A percentile compares a stretch with the other conserved stretches of the same genome.
phyloP scores from a whole-genome alignment of 2,888 invertebrate genomes.

The Electrophaes corylata region DNA sequence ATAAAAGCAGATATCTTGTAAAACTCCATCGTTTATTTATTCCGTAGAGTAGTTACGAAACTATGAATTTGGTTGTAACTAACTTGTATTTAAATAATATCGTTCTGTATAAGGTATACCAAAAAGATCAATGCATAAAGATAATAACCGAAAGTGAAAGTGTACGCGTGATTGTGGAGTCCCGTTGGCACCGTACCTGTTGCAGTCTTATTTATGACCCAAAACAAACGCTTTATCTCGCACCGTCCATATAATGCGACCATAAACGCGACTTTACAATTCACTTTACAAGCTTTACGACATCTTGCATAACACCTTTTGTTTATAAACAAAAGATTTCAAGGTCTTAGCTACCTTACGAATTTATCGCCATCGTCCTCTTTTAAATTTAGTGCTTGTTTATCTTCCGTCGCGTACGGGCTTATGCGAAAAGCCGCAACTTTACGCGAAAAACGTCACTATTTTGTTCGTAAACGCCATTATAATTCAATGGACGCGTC shows the following conservation, averaged over 20 bases:
- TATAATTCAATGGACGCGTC: conserved; percentile 58
- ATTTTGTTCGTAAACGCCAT: conserved; percentile 40
- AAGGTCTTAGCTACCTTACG: conserved; percentile 69
- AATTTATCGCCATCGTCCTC: conserved; percentile 47
- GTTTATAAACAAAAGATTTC: conserved; percentile 82
- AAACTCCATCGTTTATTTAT: no score
- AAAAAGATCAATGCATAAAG: conserved; percentile 68
- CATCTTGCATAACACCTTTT: conserved; percentile 80
- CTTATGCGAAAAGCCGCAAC: conserved; percentile 36
- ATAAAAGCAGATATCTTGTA: no score
- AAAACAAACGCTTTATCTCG: conserved; percentile 84
- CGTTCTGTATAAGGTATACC: conserved; percentile 24
- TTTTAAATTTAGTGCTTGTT: conserved; percentile 63
- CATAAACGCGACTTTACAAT: conserved; percentile 75
- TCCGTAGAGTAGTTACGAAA: background rate
- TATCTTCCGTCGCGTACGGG: conserved; percentile 57
- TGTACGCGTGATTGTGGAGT: conserved; percentile 76
- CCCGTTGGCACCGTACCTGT: conserved; percentile 81
- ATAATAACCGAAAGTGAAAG: conserved; percentile 79
- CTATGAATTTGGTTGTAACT: background rate
- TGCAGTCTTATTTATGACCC: conserved; percentile 84
- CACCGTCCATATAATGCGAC: conserved; percentile 77
- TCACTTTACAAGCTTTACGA: conserved; percentile 59
- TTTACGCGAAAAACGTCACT: conserved; percentile 22
- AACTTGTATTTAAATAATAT: background rate